These are phyloP conservation scores for Numenius phaeopus DNA, from an alignment of 2,797 vertebrate genomes.

Conservation along the genomic window DNA sequence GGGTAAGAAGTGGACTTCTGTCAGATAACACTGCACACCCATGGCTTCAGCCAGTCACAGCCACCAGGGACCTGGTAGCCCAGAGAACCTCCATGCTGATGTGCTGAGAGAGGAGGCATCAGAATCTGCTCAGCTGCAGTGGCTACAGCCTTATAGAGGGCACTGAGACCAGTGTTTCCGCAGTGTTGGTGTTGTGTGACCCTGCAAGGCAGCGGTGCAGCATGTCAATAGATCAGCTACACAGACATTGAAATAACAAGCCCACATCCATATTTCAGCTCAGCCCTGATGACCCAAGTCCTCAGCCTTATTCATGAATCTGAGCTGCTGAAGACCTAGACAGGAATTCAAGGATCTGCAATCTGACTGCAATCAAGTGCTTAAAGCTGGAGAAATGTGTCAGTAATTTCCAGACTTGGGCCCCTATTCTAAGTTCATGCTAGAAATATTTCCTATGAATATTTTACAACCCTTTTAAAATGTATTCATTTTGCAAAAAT, in stretches of 20 bases:
- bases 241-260: background rate
- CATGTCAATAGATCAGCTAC: background rate
- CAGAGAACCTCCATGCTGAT: accelerated
- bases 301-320: background rate
- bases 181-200: background rate
- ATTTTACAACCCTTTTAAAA: conserved; percentile 3
- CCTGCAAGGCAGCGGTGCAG: background rate
- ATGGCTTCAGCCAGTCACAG: background rate
- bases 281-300: background rate
- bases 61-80: background rate
- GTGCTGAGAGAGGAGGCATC: background rate
- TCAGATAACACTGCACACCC: background rate
- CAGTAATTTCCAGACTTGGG: background rate
- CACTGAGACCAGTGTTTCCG: background rate
- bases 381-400: background rate
- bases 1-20: background rate
- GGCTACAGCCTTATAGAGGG: background rate
- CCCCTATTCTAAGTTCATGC: background rate
- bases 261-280: background rate
- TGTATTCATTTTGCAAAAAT: background rate
- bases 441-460: background rate
- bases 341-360: background rate
- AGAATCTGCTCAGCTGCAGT: accelerated
- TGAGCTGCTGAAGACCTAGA: background rate
- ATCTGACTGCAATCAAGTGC: background rate